Percentiles rank a stretch among this genome's conserved stretches.
Evolutionary conservation across 2,797 vertebrate genomes (phyloP).

Genomic region (Gallinago solitaria): DNA sequence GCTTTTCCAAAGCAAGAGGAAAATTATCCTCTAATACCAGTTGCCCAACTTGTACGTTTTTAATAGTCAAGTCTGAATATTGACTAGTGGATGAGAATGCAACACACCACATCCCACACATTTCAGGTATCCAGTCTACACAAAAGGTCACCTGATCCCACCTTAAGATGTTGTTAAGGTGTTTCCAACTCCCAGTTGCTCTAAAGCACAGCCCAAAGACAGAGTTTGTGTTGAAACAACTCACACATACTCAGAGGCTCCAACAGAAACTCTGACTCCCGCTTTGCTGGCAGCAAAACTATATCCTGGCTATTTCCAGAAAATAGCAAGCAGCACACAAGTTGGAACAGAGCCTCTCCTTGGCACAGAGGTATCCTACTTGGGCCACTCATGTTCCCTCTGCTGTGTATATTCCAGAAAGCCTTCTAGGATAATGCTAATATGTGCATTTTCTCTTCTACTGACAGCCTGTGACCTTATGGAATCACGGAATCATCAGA

Average conservation of each 20-base stretch:
- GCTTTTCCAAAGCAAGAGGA: background rate
- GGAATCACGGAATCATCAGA: too few relatives aligned
- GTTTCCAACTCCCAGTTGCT: background rate
- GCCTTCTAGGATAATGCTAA: background rate
- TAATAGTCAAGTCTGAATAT: background rate
- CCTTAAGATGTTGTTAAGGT: background rate
- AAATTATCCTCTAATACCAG: background rate
- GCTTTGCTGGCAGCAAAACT: background rate
- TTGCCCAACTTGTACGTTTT: background rate
- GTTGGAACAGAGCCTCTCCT: background rate
- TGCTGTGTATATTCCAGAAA: background rate
- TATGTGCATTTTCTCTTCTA: background rate
- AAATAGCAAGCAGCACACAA: background rate
- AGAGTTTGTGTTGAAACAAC: background rate
- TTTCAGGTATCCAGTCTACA: background rate
- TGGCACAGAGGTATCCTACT: background rate
- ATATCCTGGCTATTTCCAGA: background rate
- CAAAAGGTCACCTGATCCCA: background rate
- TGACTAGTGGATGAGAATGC: accelerated
- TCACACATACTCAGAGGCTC: background rate
- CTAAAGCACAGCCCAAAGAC: background rate
- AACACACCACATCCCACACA: background rate
- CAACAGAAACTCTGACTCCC: background rate
- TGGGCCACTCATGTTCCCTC: background rate
- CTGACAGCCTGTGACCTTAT: background rate